These are phyloP conservation scores for Baronia brevicornis DNA, from an alignment of 2,888 invertebrate species.

Conservation along the genomic window DNA sequence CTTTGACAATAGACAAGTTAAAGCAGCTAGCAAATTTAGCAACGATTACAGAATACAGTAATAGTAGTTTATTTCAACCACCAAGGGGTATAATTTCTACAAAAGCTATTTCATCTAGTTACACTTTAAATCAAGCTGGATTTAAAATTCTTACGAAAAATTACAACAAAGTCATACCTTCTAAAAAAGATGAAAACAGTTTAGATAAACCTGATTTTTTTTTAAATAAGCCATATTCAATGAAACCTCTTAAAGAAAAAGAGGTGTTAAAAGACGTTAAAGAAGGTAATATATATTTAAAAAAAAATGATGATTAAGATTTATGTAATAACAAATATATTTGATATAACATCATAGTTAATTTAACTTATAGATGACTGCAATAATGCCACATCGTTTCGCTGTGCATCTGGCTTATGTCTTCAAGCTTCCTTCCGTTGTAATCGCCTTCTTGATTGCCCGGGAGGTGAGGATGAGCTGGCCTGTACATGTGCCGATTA, in stretches of 20 bases:
- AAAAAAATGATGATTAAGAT: slow-evolving; percentile 9
- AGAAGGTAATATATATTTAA: slow-evolving; percentile 33
- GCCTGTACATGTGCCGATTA: slow-evolving; percentile 86
- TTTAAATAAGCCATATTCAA: slow-evolving; percentile 38
- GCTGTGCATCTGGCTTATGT: slow-evolving; percentile 79
- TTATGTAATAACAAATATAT: slow-evolving; percentile 3
- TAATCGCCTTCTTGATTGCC: slow-evolving; percentile 82
- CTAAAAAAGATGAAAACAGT: slow-evolving; percentile 62
- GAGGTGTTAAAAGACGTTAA: slow-evolving; percentile 31
- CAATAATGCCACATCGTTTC: slow-evolving; percentile 70
- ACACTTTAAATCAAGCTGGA: slow-evolving; percentile 78
- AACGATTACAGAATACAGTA: slow-evolving; percentile 69
- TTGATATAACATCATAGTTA: slow-evolving; percentile 1
- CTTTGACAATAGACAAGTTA: slow-evolving; percentile 62
- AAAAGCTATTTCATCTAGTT: slow-evolving; percentile 77
- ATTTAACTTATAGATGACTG: slow-evolving; percentile 41
- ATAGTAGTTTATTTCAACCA: slow-evolving; percentile 64
- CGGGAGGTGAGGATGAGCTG: slow-evolving; percentile 81
- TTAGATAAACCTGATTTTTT: slow-evolving; percentile 55
- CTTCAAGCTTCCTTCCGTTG: slow-evolving; percentile 79
- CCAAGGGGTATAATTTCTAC: slow-evolving; percentile 73
- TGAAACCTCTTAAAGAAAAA: slow-evolving; percentile 42
- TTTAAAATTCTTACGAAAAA: slow-evolving; percentile 80
- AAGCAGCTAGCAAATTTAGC: slow-evolving; percentile 75
- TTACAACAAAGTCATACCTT: slow-evolving; percentile 71